Evolutionary conservation across 2,113 vertebrate genomes (phyloP).

Genomic region (Eidolon helvum): DNA sequence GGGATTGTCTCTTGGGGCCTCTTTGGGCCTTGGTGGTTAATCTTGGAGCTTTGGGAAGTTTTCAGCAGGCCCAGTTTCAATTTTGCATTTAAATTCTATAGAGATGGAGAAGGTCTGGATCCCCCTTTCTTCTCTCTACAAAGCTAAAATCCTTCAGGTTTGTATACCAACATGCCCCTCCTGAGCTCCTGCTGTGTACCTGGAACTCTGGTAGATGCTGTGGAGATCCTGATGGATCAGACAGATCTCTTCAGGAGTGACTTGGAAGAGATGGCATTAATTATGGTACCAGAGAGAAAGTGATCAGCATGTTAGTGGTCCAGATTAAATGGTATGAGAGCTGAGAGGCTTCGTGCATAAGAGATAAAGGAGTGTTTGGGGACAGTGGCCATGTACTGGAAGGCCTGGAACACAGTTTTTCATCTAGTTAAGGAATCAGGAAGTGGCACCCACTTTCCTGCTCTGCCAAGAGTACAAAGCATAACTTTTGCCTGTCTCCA

Average conservation of each 20-base stretch:
- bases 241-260: not conserved
- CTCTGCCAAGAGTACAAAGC: not conserved
- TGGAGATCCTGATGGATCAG: not conserved
- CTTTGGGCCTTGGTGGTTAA: not conserved
- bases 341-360: not conserved
- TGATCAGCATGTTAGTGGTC: not conserved
- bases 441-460: not conserved
- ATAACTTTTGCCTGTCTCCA: slow-evolving; percentile 13
- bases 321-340: not conserved
- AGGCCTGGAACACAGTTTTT: not conserved
- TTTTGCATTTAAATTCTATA: not conserved
- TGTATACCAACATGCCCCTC: not conserved
- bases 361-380: not conserved
- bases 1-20: not conserved
- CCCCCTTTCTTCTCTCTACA: not conserved
- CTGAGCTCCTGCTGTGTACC: not conserved
- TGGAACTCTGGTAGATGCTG: not conserved
- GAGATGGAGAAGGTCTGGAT: not conserved
- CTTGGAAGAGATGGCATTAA: not conserved
- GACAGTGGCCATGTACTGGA: not conserved
- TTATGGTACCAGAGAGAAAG: slow-evolving; percentile 20
- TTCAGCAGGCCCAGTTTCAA: slow-evolving; percentile 10
- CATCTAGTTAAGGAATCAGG: not conserved
- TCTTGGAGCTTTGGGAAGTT: not conserved
- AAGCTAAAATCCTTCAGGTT: not conserved